These are phyloP conservation scores for Hemichromis elongatus DNA, from an alignment of 2,113 vertebrate species.

Conservation along the genomic window DNA sequence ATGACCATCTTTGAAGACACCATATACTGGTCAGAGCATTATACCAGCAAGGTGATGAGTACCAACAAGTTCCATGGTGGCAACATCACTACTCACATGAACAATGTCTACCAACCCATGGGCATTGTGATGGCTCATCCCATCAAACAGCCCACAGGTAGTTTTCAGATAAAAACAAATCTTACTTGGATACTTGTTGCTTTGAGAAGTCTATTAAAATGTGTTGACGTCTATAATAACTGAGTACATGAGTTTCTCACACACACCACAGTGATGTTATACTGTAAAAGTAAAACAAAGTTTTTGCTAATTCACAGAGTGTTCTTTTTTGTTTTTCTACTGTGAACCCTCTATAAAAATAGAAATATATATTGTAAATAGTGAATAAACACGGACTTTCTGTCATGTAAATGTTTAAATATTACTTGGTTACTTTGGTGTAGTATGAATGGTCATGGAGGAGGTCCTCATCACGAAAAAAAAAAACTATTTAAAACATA, in stretches of 20 bases:
- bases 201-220: neutral
- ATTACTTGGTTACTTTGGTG: neutral
- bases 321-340: neutral
- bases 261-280: neutral
- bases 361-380: neutral
- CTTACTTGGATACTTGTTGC: neutral
- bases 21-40: constrained; percentile 86
- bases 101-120: constrained; percentile 77
- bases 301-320: neutral
- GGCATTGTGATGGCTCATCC: constrained; percentile 84
- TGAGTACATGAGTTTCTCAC: neutral
- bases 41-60: constrained; percentile 77
- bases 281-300: neutral
- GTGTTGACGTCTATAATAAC: neutral
- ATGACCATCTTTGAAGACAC: constrained; percentile 88
- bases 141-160: constrained; percentile 83
- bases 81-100: constrained; percentile 82
- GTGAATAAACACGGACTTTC: neutral
- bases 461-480: neutral
- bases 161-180: neutral
- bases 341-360: neutral
- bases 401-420: neutral
- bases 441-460: neutral
- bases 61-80: constrained; percentile 92
- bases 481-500: neutral